Conservation (phyloP, 1,140 invertebrate species). For the Hypothenemus hampei region DNA sequence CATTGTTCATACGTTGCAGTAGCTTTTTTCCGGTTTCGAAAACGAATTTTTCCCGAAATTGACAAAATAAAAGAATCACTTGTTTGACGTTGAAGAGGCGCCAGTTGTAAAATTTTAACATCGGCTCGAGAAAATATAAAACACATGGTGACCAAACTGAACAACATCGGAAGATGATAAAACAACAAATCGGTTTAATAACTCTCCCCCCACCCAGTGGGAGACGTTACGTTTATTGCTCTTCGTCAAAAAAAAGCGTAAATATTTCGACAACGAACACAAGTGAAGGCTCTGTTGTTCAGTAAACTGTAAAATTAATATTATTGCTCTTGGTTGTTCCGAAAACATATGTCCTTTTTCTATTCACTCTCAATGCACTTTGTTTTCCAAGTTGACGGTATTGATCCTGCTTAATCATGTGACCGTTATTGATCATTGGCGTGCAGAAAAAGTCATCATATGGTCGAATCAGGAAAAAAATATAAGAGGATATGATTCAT, state of each 20-base stretch:
- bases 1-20: too few species aligned
- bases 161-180: slow-evolving; percentile 21
- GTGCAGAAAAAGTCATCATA: too few species aligned
- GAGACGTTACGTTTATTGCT: slow-evolving; percentile 20
- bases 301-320: slow-evolving; percentile 21
- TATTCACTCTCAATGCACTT: slow-evolving; percentile 15
- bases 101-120: slow-evolving; percentile 15
- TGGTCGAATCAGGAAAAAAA: too few species aligned
- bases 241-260: slow-evolving; percentile 13
- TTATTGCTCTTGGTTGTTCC: slow-evolving; percentile 13
- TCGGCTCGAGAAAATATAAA: slow-evolving; percentile 1
- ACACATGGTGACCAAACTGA: slow-evolving; percentile 21
- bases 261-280: slow-evolving; percentile 17
- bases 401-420: slow-evolving; percentile 26
- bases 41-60: too few species aligned
- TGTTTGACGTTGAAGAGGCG: not conserved
- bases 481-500: too few species aligned
- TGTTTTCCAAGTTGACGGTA: slow-evolving; percentile 12
- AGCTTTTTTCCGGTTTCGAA: too few species aligned
- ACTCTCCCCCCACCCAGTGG: slow-evolving; percentile 2
- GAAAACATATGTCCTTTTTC: slow-evolving; percentile 18
- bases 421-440: slow-evolving; percentile 17
- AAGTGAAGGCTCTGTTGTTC: slow-evolving; percentile 11
- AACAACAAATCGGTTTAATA: slow-evolving; percentile 19
- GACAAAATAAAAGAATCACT: too few species aligned